A percentile compares a stretch with the other conserved stretches of the same genome.
These are phyloP conservation scores for Octomys mimax DNA, from an alignment of 2,797 vertebrate species.

Conservation along the genomic window DNA sequence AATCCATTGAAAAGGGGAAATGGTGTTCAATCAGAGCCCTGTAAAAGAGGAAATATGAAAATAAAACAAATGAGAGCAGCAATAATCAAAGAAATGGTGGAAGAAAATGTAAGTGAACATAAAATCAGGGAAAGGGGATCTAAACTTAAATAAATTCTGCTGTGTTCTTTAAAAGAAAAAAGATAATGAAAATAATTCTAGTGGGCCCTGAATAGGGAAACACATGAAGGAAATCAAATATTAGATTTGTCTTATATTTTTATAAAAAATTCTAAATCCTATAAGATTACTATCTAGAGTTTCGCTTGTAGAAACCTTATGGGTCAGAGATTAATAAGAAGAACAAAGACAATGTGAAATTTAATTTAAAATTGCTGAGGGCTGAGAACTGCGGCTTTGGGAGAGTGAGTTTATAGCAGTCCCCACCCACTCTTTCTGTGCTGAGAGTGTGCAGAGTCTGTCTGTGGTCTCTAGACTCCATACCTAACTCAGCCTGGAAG, in stretches of 20 bases:
- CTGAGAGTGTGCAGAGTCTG: background rate
- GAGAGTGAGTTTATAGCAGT: no score
- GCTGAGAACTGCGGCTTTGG: background rate
- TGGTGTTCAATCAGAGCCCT: background rate
- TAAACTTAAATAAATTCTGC: background rate
- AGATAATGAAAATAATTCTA: background rate
- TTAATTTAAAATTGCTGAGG: background rate
- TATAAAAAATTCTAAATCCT: background rate
- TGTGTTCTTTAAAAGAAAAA: conserved; percentile 5
- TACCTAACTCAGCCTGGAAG: background rate
- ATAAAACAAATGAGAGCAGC: background rate
- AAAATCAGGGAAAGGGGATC: background rate
- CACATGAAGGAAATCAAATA: background rate
- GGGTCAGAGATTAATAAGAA: background rate
- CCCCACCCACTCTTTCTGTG: no score
- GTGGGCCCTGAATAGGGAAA: background rate
- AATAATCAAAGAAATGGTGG: background rate
- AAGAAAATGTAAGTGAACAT: background rate
- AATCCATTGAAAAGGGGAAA: background rate
- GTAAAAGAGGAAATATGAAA: background rate
- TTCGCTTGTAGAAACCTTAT: background rate
- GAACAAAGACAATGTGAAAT: background rate
- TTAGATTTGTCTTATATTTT: background rate
- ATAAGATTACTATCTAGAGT: background rate
- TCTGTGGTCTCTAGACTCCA: background rate